These are phyloP conservation scores for Schrankia costaestrigalis DNA, from an alignment of 2,888 invertebrate species.

Conservation along the genomic window DNA sequence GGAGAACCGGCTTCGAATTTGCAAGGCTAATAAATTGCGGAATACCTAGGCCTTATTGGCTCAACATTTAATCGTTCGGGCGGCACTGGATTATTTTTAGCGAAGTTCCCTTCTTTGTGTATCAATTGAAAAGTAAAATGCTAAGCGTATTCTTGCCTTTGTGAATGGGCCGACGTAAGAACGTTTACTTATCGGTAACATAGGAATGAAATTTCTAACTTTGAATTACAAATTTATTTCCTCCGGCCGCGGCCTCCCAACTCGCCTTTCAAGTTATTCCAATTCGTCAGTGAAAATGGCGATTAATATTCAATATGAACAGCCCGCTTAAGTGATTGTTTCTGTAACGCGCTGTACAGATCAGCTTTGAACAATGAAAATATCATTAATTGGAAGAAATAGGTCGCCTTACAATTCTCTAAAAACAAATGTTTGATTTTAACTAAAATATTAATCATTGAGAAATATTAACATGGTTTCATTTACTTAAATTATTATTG, in stretches of 20 bases:
- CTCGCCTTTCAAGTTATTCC: slow-evolving; percentile 70
- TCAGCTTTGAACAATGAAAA: slow-evolving; percentile 57
- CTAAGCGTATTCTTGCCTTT: slow-evolving; percentile 69
- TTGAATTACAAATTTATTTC: slow-evolving; percentile 80
- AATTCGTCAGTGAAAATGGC: slow-evolving; percentile 73
- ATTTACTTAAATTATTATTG: no score
- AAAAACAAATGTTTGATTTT: slow-evolving; percentile 57
- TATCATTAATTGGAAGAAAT: slow-evolving; percentile 61
- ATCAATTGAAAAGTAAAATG: slow-evolving; percentile 60
- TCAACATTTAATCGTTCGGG: slow-evolving; percentile 64
- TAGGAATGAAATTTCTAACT: slow-evolving; percentile 76
- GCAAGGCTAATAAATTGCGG: slow-evolving; percentile 80
- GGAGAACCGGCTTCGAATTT: slow-evolving; percentile 66
- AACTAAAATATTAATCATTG: slow-evolving; percentile 51
- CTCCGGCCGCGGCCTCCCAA: slow-evolving; percentile 55
- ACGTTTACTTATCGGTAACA: slow-evolving; percentile 75
- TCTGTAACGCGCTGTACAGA: slow-evolving; percentile 53
- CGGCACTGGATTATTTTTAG: slow-evolving; percentile 67
- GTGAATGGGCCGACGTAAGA: slow-evolving; percentile 51
- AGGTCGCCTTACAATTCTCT: slow-evolving; percentile 51
- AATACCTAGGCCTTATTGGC: slow-evolving; percentile 78
- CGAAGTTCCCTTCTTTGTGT: slow-evolving; percentile 54
- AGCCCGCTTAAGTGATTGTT: slow-evolving; percentile 78
- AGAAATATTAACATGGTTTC: slow-evolving; percentile 37
- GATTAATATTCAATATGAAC: slow-evolving; percentile 80